Evolutionary conservation across 1,140 invertebrate genomes (phyloP).

Genomic region (Phenacoccus solenopsis): DNA sequence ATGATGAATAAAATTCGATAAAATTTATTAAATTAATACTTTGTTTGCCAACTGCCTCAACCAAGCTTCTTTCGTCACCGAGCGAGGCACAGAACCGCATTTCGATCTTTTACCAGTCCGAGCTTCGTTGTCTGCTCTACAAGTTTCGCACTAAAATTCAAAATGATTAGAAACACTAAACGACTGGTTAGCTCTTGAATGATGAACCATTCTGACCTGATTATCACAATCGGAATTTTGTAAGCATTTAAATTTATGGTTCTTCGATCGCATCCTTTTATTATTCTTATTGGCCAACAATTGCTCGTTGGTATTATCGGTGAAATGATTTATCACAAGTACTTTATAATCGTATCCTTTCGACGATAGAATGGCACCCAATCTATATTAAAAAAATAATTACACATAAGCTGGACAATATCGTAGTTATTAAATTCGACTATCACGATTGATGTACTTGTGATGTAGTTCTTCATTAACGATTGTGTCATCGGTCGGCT

Average conservation of each 20-base stretch:
- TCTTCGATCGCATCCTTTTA: not conserved
- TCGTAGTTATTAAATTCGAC: too few relatives aligned
- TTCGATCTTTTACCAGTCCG: not conserved
- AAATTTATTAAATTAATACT: too few relatives aligned
- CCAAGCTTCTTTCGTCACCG: constrained; percentile 3
- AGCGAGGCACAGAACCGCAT: not conserved
- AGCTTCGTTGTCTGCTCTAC: not conserved
- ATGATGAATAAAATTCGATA: too few relatives aligned
- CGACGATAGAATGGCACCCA: not conserved
- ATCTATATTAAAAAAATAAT: not conserved
- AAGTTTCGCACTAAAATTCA: not conserved
- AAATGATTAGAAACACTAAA: not conserved
- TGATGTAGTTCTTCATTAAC: constrained; percentile 20
- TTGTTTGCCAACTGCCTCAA: not conserved
- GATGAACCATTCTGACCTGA: not conserved
- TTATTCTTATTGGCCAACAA: not conserved
- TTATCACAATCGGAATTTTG: constrained; percentile 12
- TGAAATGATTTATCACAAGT: constrained; percentile 1
- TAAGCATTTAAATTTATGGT: not conserved
- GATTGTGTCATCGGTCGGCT: constrained; percentile 20
- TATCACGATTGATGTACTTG: constrained; percentile 19
- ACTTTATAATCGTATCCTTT: constrained; percentile 12
- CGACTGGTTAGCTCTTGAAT: not conserved
- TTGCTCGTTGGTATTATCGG: not conserved
- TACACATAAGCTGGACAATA: not conserved